Percentiles rank a stretch among this genome's conserved stretches.
Evolutionary conservation across 2,797 vertebrate species (phyloP).

Genomic region (Microtus obscurus): DNA sequence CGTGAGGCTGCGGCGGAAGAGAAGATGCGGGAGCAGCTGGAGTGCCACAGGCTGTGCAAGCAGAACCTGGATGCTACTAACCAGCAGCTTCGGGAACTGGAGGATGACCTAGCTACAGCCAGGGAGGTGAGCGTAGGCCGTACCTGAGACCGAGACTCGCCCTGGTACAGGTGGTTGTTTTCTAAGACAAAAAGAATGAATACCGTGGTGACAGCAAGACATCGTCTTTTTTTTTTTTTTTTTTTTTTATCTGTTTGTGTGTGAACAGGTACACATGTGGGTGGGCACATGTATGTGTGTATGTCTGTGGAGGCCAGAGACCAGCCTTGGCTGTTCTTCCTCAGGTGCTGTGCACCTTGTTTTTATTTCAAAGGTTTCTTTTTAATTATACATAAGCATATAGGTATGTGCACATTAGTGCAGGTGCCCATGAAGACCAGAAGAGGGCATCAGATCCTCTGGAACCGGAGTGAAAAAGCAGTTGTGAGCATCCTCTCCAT

Average conservation of each 20-base stretch:
- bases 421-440: neutral
- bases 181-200: neutral
- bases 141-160: neutral
- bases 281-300: neutral
- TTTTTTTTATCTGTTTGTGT: neutral
- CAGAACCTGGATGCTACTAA: conserved; percentile 90
- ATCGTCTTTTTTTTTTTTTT: neutral
- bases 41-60: conserved; percentile 88
- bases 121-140: conserved; percentile 89
- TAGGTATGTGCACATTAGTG: neutral
- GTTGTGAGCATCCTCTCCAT: neutral
- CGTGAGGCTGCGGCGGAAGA: conserved; percentile 89
- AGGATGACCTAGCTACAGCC: conserved; percentile 88
- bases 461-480: neutral
- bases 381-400: neutral
- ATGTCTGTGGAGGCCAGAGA: neutral
- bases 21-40: conserved; percentile 90
- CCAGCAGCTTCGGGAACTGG: conserved; percentile 93
- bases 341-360: neutral
- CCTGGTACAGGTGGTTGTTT: neutral
- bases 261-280: neutral
- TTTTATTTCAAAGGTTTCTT: neutral
- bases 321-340: neutral
- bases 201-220: accelerated
- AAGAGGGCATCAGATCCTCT: neutral